Base-by-base conservation (phyloP, 2,888 invertebrate genomes). In the Drosophila greeni region DNA sequence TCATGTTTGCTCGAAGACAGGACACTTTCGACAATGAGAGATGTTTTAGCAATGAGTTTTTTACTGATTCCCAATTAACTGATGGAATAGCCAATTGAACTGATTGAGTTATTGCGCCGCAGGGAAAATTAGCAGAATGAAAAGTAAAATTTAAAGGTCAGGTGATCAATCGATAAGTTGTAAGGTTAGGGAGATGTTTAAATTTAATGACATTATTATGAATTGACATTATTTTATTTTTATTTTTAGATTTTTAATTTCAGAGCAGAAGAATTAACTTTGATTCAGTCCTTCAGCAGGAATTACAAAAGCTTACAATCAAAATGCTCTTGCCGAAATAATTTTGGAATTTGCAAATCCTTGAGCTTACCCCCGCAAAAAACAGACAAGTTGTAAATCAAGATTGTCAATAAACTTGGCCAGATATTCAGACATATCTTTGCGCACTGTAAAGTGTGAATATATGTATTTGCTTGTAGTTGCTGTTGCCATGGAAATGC, bases 1-100 rank as follows among this genome's bases (percentile, higher is more conserved):
- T 67, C 66, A 68, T 68, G 59, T 53, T 58, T 34, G 49, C 62
- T 14, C 49, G 64, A 36, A 20, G 49, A 51, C 39, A 62, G 62
- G 29, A 24, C 47, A 34, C 16, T 36, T 58, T 36, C 11, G 23
- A 29, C 29, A 18, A 43, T 31, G 48, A 37, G 16, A 36, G 49
- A 62, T 62, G 24, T 33, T 51, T 18, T 24, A 34, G 24, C 42
- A 24, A 51, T 24, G 20, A 31, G 24, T 18, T 34, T 31, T 62
- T 42, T 12, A 42, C 8, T 40, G 40, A 18, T 62, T 48, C 42
- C 24, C 62, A 49, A 49, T 62, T 62, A 49, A 42, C 40, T 62
- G 62, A 62, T 48, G 49, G 39, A 43, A 31, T 14, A 16, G 40
- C 34, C 40, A 60, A 29, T 49, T 12, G 16, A 29, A 42, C 2